These are phyloP conservation scores for Lucilia cuprina DNA, from an alignment of 1,140 invertebrate genomes.

Conservation along the genomic window DNA sequence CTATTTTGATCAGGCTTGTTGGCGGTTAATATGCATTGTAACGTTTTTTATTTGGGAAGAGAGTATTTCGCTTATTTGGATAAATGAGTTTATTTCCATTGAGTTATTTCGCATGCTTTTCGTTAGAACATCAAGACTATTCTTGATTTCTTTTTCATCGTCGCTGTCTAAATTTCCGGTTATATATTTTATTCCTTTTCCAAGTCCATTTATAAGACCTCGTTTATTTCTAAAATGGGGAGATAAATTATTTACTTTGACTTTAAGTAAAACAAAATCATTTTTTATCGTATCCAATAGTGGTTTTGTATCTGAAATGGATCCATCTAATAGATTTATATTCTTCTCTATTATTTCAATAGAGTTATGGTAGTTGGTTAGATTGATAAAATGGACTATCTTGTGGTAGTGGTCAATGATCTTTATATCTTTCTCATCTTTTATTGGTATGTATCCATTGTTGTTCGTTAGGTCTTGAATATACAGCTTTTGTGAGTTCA, in stretches of 20 bases:
- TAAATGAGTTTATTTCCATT: neutral
- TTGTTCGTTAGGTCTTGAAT: neutral
- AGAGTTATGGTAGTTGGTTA: neutral
- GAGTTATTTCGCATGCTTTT: neutral
- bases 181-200: neutral
- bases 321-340: neutral
- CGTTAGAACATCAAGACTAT: neutral
- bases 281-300: neutral
- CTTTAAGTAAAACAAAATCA: neutral
- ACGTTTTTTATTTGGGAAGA: neutral
- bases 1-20: neutral
- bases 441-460: neutral
- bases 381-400: neutral
- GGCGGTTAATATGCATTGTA: neutral
- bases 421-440: neutral
- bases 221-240: neutral
- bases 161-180: conserved; percentile 6
- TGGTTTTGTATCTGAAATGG: neutral
- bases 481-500: neutral
- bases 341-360: conserved; percentile 2
- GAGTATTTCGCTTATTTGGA: neutral
- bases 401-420: neutral
- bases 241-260: neutral
- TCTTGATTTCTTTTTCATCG: neutral
- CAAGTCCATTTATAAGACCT: neutral